A percentile compares a stretch with the other conserved stretches of the same genome.
These are phyloP conservation scores for Sylvia atricapilla DNA, from an alignment of 2,113 vertebrate genomes.

Conservation along the genomic window DNA sequence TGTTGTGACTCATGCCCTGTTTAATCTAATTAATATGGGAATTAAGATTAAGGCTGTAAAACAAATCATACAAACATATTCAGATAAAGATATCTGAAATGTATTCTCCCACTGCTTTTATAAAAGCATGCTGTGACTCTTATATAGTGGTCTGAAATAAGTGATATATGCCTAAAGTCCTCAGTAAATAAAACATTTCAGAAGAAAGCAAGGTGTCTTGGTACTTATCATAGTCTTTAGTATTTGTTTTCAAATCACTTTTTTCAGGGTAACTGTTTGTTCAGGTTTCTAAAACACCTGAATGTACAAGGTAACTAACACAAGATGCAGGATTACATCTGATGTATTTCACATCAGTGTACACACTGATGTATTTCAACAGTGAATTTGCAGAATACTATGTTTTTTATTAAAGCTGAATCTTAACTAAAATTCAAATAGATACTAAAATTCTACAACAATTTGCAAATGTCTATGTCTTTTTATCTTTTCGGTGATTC, in stretches of 20 bases:
- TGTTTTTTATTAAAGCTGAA: not conserved
- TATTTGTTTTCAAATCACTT: not conserved
- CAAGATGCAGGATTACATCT: not conserved
- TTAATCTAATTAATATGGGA: not conserved
- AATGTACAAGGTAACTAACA: not conserved
- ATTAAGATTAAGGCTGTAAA: not conserved
- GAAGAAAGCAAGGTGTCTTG: fast-evolving
- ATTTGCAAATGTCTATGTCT: not conserved
- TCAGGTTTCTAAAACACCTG: not conserved
- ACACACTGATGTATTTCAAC: not conserved
- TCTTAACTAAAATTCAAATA: not conserved
- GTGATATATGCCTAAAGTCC: not conserved
- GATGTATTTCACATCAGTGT: too few species aligned
- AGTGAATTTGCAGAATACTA: not conserved
- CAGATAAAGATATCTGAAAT: not conserved
- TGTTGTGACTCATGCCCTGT: not conserved
- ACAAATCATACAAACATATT: not conserved
- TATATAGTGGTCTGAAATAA: not conserved
- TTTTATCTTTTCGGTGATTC: not conserved
- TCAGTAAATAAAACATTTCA: not conserved
- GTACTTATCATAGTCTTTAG: not conserved
- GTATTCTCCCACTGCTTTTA: not conserved
- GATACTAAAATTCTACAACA: not conserved
- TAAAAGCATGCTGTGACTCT: not conserved
- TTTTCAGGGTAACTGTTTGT: not conserved